These are phyloP conservation scores for Orius insidiosus DNA, from an alignment of 1,140 invertebrate genomes.

Conservation along the genomic window DNA sequence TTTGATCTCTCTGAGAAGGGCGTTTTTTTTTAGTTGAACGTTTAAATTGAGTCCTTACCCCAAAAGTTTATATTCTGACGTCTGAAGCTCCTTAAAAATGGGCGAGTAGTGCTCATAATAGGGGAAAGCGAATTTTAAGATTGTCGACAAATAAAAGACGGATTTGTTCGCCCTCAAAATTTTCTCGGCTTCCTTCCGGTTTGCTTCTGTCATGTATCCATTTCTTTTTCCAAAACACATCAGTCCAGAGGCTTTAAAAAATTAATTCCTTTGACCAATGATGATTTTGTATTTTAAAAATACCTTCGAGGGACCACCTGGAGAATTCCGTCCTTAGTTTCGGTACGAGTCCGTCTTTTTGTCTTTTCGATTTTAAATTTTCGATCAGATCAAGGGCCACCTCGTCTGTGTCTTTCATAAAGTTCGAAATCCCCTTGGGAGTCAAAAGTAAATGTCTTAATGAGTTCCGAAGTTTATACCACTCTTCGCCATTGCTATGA, in stretches of 20 bases:
- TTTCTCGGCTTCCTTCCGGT: slow-evolving; percentile 21
- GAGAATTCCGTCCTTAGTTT: slow-evolving; percentile 22
- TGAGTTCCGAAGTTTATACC: slow-evolving; percentile 29
- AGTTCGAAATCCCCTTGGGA: slow-evolving; percentile 28
- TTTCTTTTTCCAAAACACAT: slow-evolving; percentile 32
- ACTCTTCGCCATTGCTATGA: slow-evolving; percentile 32
- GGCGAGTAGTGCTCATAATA: too few species aligned
- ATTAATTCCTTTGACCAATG: too few species aligned
- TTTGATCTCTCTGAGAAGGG: too few species aligned
- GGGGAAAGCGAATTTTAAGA: slow-evolving; percentile 29
- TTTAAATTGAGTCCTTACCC: too few species aligned
- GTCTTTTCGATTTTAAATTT: slow-evolving; percentile 20
- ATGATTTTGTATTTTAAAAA: too few species aligned
- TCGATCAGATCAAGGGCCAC: slow-evolving; percentile 27
- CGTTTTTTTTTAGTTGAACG: too few species aligned
- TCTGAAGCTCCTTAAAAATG: too few species aligned
- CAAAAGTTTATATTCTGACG: too few species aligned
- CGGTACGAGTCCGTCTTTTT: slow-evolving; percentile 16
- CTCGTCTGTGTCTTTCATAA: slow-evolving; percentile 27
- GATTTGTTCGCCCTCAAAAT: slow-evolving; percentile 29
- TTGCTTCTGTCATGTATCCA: slow-evolving; percentile 25
- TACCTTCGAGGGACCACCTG: slow-evolving; percentile 28
- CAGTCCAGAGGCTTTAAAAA: slow-evolving; percentile 29
- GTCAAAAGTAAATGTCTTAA: slow-evolving; percentile 30
- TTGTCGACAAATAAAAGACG: slow-evolving; percentile 27